phyloP scores from a whole-genome alignment of 2,888 invertebrate species.

The Liopterus haemorrhoidalis region DNA sequence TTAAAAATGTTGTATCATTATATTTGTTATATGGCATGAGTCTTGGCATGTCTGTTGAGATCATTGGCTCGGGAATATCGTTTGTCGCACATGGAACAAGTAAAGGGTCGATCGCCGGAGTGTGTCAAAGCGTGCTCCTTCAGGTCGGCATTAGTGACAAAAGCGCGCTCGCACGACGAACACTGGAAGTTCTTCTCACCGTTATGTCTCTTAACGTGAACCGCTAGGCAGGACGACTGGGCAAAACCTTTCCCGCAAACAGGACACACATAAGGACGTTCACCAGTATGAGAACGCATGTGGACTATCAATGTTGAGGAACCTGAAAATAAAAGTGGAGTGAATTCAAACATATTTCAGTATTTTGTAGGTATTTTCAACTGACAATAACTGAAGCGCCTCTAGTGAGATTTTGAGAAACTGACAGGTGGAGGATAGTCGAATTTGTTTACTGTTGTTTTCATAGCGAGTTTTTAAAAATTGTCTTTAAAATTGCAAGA shows the following conservation, averaged over 20 bases:
- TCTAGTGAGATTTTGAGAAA: too few relatives aligned
- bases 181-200: conserved; percentile 37
- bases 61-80: conserved; percentile 37
- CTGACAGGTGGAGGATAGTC: too few relatives aligned
- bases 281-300: conserved; percentile 43
- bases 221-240: conserved; percentile 44
- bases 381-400: too few relatives aligned
- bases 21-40: conserved; percentile 26
- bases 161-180: conserved; percentile 37
- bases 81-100: conserved; percentile 38
- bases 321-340: conserved; percentile 45
- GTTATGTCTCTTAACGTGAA: conserved; percentile 45
- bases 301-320: conserved; percentile 44
- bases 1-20: too few relatives aligned
- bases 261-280: conserved; percentile 41
- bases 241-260: conserved; percentile 43
- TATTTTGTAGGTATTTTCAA: too few relatives aligned
- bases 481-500: too few relatives aligned
- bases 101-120: conserved; percentile 35
- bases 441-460: too few relatives aligned
- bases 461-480: too few relatives aligned
- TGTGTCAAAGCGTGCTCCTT: conserved; percentile 37
- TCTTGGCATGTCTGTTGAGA: conserved; percentile 37
- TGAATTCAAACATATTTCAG: too few relatives aligned
- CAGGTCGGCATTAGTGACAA: conserved; percentile 38